Evolutionary conservation across 2,888 invertebrate genomes (phyloP).

Genomic region (Chymomyza caudatula): DNA sequence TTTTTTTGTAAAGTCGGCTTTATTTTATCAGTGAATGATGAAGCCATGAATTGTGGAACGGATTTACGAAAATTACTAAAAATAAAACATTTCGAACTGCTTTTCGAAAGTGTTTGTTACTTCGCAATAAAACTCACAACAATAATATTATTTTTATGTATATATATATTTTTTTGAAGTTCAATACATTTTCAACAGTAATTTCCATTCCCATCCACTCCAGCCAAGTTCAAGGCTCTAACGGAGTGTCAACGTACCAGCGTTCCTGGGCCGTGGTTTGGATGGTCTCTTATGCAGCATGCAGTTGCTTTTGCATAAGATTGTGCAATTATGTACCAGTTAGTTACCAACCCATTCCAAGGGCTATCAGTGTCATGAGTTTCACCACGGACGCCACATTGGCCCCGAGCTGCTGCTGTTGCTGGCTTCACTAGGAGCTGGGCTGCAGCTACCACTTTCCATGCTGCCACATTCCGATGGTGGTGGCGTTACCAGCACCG

Average conservation of each 20-base stretch:
- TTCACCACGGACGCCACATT: conserved; percentile 78
- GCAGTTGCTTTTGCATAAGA: neutral
- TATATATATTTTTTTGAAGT: conserved; percentile 8
- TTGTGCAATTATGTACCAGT: neutral
- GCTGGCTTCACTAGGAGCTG: conserved; percentile 75
- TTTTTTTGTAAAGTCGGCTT: neutral
- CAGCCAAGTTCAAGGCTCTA: conserved; percentile 43
- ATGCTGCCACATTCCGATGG: conserved; percentile 77
- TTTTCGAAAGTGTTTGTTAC: no score
- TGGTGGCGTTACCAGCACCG: conserved; percentile 74
- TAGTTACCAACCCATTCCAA: neutral
- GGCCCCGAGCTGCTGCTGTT: conserved; percentile 58
- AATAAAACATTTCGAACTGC: no score
- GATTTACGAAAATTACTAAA: neutral
- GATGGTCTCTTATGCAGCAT: neutral
- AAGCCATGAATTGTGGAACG: conserved; percentile 11
- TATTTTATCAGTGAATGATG: conserved; percentile 20
- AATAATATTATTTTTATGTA: no score
- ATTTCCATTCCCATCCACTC: conserved; percentile 25
- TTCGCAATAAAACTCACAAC: no score
- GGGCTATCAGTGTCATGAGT: neutral
- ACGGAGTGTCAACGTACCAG: conserved; percentile 16
- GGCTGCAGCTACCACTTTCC: conserved; percentile 76
- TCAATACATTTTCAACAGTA: conserved; percentile 12
- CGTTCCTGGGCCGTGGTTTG: neutral